Percentiles rank a stretch among this genome's conserved stretches.
phyloP scores from a whole-genome alignment of 2,797 vertebrate species.

The Centropyge bicolor region DNA sequence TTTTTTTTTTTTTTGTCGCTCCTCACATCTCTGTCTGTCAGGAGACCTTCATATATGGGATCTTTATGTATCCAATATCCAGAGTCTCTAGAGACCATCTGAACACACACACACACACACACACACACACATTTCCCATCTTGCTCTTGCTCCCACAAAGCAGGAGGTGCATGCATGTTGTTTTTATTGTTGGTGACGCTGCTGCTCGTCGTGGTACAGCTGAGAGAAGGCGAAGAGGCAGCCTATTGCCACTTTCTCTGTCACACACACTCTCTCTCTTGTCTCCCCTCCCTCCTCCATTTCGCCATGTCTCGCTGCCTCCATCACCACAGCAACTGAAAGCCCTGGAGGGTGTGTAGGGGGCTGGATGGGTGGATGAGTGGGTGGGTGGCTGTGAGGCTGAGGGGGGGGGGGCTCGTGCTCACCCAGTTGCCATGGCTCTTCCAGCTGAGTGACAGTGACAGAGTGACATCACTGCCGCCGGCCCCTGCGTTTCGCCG shows the following conservation, averaged over 20 bases:
- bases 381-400: conserved; percentile 3
- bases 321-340: conserved; percentile 81
- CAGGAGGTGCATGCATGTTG: neutral
- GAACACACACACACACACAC: conserved; percentile 5
- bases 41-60: conserved; percentile 21
- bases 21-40: conserved; percentile 35
- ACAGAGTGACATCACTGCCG: conserved; percentile 76
- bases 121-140: neutral
- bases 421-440: conserved; percentile 77
- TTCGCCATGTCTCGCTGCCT: conserved; percentile 71
- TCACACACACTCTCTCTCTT: conserved; percentile 26
- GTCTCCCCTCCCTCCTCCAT: conserved; percentile 49
- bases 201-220: conserved; percentile 56
- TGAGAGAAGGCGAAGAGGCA: conserved; percentile 66
- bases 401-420: conserved; percentile 40
- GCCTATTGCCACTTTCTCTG: conserved; percentile 49
- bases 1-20: neutral
- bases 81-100: conserved; percentile 17
- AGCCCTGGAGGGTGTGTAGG: conserved; percentile 74
- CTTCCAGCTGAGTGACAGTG: conserved; percentile 76
- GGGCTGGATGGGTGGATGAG: conserved; percentile 24
- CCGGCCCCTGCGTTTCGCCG: conserved; percentile 13
- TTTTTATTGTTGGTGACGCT: conserved; percentile 37
- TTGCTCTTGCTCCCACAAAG: conserved; percentile 20
- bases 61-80: conserved; percentile 26